Conservation (phyloP, 2,113 vertebrate genomes). For the Castor canadensis region DNA sequence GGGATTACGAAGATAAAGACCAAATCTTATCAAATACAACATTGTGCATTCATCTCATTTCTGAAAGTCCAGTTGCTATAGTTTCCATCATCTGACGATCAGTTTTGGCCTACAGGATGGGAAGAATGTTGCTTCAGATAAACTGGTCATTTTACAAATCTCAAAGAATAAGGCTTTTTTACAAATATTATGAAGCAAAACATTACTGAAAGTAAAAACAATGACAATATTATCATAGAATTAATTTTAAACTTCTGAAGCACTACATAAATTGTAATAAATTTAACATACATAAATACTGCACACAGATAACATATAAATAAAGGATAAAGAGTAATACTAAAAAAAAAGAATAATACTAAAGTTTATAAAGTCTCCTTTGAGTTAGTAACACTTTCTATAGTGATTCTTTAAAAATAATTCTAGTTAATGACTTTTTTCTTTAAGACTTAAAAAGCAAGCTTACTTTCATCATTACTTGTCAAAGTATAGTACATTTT, state of each 20-base stretch:
- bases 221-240: background rate
- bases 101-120: accelerated
- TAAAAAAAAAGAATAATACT: background rate
- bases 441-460: background rate
- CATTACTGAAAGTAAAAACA: background rate
- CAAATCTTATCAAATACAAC: background rate
- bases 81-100: background rate
- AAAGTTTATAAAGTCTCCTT: background rate
- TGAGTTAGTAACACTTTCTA: background rate
- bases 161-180: background rate
- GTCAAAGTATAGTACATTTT: background rate
- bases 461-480: background rate
- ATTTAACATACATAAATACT: background rate
- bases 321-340: background rate
- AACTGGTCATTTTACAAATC: background rate
- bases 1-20: background rate
- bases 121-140: background rate
- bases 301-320: background rate
- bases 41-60: background rate
- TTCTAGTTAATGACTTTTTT: background rate
- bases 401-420: background rate
- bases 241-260: background rate
- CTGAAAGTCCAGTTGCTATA: background rate
- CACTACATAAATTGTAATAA: background rate
- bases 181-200: background rate